Evolutionary conservation across 2,113 vertebrate species (phyloP).

Genomic region (Hyaena hyaena): DNA sequence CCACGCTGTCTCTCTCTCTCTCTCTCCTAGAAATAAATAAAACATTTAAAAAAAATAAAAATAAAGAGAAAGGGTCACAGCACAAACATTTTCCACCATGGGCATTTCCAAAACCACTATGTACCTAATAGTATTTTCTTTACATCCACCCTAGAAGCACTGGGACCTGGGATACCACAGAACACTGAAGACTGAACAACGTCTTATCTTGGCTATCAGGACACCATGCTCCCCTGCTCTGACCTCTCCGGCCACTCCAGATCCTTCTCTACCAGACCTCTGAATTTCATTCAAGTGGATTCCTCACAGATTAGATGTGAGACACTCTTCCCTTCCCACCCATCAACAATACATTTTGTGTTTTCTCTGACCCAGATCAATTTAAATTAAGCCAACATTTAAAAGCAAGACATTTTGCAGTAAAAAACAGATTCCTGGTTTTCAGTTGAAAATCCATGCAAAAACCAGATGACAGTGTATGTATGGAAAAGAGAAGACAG

Average conservation of each 20-base stretch:
- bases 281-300: not conserved
- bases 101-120: not conserved
- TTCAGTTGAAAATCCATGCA: slow-evolving; percentile 8
- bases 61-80: slow-evolving; percentile 20
- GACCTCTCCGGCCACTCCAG: not conserved
- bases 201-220: not conserved
- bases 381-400: slow-evolving; percentile 31
- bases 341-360: not conserved
- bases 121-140: not conserved
- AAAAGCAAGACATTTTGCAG: slow-evolving; percentile 17
- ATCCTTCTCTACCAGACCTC: not conserved
- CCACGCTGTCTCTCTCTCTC: too few species aligned
- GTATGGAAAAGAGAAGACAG: not conserved
- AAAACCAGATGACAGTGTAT: not conserved
- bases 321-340: not conserved
- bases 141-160: not conserved
- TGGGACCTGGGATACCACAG: not conserved
- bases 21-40: too few species aligned
- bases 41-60: not conserved
- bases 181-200: not conserved
- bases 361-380: not conserved
- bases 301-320: not conserved
- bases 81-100: not conserved
- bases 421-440: not conserved
- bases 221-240: not conserved